phyloP scores from a whole-genome alignment of 2,113 vertebrate genomes.

The Morone saxatilis region DNA sequence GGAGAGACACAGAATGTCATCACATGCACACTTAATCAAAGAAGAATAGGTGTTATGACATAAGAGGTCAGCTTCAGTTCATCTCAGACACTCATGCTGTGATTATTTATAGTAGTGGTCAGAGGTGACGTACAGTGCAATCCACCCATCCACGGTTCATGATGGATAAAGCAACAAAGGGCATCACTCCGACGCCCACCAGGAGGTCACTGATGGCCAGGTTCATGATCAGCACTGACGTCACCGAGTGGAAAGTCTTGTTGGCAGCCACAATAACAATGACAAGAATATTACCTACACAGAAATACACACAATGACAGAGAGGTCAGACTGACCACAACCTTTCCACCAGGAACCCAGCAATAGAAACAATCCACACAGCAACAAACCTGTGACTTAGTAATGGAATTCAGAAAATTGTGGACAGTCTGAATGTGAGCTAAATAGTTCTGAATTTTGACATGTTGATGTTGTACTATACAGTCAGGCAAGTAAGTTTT shows the following conservation, averaged over 20 bases:
- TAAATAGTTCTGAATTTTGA: neutral
- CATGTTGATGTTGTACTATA: neutral
- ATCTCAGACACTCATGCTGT: constrained; percentile 3
- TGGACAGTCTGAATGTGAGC: neutral
- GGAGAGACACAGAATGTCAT: constrained; percentile 33
- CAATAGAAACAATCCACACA: neutral
- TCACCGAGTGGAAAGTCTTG: constrained; percentile 85
- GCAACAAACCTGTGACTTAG: neutral
- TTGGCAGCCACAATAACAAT: constrained; percentile 85
- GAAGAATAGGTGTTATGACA: neutral
- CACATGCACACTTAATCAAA: neutral
- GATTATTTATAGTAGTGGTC: neutral
- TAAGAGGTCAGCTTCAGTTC: neutral
- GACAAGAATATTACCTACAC: constrained; percentile 86
- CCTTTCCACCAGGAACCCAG: neutral
- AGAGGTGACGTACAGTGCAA: constrained; percentile 75
- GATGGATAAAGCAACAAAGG: constrained; percentile 86
- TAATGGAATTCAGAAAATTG: neutral
- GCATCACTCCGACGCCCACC: constrained; percentile 87
- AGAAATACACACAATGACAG: constrained; percentile 28
- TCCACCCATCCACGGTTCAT: constrained; percentile 82
- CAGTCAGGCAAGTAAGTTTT: neutral
- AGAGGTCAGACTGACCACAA: constrained; percentile 1
- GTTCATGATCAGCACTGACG: constrained; percentile 87
- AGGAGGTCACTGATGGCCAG: constrained; percentile 88